phyloP scores from a whole-genome alignment of 2,888 invertebrate genomes.

The Cheilosia vulpina region DNA sequence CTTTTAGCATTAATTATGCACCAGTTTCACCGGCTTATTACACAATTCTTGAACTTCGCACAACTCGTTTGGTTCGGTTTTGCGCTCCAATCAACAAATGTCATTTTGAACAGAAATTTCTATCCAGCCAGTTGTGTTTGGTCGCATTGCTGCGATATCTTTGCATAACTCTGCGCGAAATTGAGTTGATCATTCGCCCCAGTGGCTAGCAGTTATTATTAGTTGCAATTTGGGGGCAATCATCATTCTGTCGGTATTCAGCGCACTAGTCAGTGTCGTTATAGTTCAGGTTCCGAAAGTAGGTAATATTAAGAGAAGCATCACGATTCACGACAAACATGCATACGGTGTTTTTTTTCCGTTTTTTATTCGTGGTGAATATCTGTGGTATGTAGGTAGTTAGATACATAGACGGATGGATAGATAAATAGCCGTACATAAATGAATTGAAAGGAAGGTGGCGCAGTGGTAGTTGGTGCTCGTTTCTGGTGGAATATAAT shows the following conservation, averaged over 20 bases:
- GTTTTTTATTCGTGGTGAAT: not conserved
- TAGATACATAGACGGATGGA: conserved; percentile 9
- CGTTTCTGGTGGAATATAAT: conserved; percentile 32
- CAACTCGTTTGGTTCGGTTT: not conserved
- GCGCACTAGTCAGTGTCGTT: conserved; percentile 41
- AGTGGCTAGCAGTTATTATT: conserved; percentile 24
- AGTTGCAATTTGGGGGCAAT: conserved; percentile 44
- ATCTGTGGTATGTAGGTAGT: conserved; percentile 7
- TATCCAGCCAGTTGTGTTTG: not conserved
- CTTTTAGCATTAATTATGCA: conserved; percentile 51
- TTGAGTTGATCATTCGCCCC: conserved; percentile 48
- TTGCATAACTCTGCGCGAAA: conserved; percentile 44
- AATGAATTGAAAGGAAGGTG: conserved; percentile 51
- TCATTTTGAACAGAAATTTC: conserved; percentile 33
- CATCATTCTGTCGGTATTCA: conserved; percentile 54
- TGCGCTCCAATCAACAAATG: conserved; percentile 5
- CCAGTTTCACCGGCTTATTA: conserved; percentile 59
- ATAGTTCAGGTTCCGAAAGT: conserved; percentile 69
- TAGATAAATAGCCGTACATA: conserved; percentile 38
- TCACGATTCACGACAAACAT: conserved; percentile 47
- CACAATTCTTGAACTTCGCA: conserved; percentile 57
- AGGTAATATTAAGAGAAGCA: conserved; percentile 53
- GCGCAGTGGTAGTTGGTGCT: conserved; percentile 5
- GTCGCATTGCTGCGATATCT: not conserved
- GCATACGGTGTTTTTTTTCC: not conserved